Conservation (phyloP, 2,888 invertebrate genomes). For the Luperina testacea region DNA sequence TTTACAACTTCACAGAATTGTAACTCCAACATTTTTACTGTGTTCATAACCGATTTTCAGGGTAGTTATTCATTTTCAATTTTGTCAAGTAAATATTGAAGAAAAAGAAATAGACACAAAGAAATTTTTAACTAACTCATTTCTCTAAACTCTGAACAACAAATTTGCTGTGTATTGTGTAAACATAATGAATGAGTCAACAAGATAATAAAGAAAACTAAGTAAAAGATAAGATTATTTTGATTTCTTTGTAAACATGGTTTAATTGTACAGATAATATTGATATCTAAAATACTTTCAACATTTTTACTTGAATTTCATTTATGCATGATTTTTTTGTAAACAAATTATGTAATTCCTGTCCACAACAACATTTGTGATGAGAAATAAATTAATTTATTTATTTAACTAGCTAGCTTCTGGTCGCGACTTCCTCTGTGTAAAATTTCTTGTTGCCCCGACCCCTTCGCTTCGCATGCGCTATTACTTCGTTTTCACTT, state of each 20-base stretch:
- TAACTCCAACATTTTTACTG: background rate
- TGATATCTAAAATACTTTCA: background rate
- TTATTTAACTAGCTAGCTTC: background rate
- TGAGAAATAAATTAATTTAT: too few species aligned
- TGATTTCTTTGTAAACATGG: slow-evolving; percentile 34
- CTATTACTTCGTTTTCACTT: background rate
- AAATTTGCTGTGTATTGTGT: slow-evolving; percentile 11
- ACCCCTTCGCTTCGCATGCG: background rate
- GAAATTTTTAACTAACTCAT: background rate
- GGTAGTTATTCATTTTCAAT: too few species aligned
- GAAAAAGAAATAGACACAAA: background rate
- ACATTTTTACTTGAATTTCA: background rate
- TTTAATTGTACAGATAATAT: slow-evolving; percentile 7
- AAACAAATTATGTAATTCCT: background rate
- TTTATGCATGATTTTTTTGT: background rate
- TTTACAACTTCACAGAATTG: too few species aligned
- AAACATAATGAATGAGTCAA: slow-evolving; percentile 23
- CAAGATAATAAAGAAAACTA: slow-evolving; percentile 52
- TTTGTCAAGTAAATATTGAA: background rate
- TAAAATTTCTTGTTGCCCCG: background rate
- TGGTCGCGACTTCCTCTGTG: background rate
- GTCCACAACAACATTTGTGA: too few species aligned
- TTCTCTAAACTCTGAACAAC: background rate
- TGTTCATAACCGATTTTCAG: background rate
- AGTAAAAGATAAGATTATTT: slow-evolving; percentile 49